phyloP scores from a whole-genome alignment of 2,888 invertebrate genomes.

The Dasysyrphus albostriatus region DNA sequence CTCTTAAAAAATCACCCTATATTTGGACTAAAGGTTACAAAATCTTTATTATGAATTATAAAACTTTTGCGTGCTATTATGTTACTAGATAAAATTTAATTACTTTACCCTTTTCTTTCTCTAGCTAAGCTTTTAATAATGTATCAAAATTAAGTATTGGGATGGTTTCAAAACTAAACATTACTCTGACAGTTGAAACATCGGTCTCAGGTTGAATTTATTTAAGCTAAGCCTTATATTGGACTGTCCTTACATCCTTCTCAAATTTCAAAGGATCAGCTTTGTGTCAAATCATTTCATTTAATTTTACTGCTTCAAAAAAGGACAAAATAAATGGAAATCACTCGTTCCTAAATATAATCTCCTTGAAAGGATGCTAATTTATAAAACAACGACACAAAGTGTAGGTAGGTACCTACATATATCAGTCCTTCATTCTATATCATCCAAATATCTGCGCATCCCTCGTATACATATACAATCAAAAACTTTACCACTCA shows the following conservation, averaged over 20 bases:
- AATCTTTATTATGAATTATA: no score
- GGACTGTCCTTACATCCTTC: not conserved
- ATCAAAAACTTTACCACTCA: constrained; percentile 67
- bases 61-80: not conserved
- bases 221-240: not conserved
- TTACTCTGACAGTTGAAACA: not conserved
- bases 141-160: not conserved
- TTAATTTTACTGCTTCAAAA: not conserved
- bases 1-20: no score
- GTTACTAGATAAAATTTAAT: not conserved
- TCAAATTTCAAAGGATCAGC: constrained; percentile 1
- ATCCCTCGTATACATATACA: constrained; percentile 25
- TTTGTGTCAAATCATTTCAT: constrained; percentile 31
- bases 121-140: not conserved
- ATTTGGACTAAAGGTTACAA: no score
- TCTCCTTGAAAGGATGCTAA: constrained; percentile 1
- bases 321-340: not conserved
- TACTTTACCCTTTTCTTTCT: not conserved
- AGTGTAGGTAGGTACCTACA: not conserved
- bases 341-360: not conserved
- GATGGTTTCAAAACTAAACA: not conserved
- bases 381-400: constrained; percentile 22
- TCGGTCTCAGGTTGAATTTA: not conserved
- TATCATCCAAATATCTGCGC: constrained; percentile 44
- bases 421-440: constrained; percentile 42